Conservation (phyloP, 37 sponge, comb jelly and placozoan genomes). For the Haliclona indistincta region DNA sequence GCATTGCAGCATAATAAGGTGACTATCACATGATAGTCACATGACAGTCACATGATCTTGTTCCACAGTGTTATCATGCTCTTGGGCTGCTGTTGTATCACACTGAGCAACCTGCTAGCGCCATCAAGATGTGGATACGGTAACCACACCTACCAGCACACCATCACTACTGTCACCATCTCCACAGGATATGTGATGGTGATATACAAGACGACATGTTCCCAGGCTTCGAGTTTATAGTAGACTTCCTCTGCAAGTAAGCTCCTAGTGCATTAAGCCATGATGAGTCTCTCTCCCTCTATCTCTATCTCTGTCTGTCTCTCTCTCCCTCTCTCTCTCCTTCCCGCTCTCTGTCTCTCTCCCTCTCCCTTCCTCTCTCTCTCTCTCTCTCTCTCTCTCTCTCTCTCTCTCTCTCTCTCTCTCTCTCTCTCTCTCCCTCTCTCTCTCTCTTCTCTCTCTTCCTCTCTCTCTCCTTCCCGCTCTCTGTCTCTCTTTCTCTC, state of each 20-base stretch:
- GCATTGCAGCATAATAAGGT: conserved; percentile 59
- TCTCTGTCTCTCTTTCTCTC: neutral
- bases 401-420: too few species aligned
- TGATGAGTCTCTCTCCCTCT: neutral
- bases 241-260: conserved; percentile 73
- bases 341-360: too few species aligned
- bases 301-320: too few species aligned
- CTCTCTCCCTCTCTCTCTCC: neutral
- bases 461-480: neutral
- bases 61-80: conserved; percentile 71
- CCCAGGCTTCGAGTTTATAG: conserved; percentile 63
- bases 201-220: conserved; percentile 46
- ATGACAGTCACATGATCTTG: too few species aligned
- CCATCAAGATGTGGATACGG: conserved; percentile 81
- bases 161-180: too few species aligned
- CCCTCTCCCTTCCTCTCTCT: too few species aligned
- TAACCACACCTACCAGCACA: neutral
- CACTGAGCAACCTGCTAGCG: conserved; percentile 52
- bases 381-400: too few species aligned
- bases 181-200: conserved; percentile 50
- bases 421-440: too few species aligned
- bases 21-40: neutral
- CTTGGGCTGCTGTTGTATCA: conserved; percentile 75
- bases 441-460: too few species aligned
- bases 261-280: neutral